A percentile compares a stretch with the other conserved stretches of the same genome.
phyloP scores from a whole-genome alignment of 2,888 invertebrate genomes.

The Drosophila flavopinicola region DNA sequence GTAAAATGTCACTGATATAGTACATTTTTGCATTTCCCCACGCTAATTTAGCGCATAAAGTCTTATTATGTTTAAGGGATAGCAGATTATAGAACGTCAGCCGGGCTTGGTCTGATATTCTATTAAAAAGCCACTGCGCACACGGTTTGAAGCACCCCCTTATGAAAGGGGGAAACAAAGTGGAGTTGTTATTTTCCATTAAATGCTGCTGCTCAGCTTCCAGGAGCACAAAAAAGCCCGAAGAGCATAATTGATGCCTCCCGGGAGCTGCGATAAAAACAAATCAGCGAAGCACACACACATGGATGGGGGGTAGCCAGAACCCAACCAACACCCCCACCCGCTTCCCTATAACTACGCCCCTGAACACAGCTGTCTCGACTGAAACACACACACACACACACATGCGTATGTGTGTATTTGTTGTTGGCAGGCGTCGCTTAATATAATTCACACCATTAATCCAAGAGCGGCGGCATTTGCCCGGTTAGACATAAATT shows the following conservation, averaged over 20 bases:
- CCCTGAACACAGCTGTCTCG: constrained; percentile 53
- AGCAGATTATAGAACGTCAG: neutral
- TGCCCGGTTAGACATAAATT: constrained; percentile 75
- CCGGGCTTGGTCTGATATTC: neutral
- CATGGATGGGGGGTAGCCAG: no score
- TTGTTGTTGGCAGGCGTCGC: constrained; percentile 47
- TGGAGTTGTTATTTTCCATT: constrained; percentile 60
- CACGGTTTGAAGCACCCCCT: constrained; percentile 22
- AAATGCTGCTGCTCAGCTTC: constrained; percentile 42
- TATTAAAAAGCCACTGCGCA: constrained; percentile 1
- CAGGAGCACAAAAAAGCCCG: constrained; percentile 17
- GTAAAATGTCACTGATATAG: no score
- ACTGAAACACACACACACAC: constrained; percentile 19
- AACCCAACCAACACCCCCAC: no score
- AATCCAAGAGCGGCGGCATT: constrained; percentile 77
- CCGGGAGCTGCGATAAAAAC: constrained; percentile 78
- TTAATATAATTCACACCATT: constrained; percentile 80
- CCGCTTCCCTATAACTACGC: constrained; percentile 27
- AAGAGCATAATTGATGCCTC: constrained; percentile 76
- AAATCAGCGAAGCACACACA: constrained; percentile 69
- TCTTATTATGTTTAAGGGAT: no score
- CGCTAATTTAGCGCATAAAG: no score
- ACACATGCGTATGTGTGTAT: constrained; percentile 24
- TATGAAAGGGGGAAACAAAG: constrained; percentile 31
- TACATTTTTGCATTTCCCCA: no score